Evolutionary conservation across 2,888 invertebrate species (phyloP).

Genomic region (Ochropleura leucogaster): DNA sequence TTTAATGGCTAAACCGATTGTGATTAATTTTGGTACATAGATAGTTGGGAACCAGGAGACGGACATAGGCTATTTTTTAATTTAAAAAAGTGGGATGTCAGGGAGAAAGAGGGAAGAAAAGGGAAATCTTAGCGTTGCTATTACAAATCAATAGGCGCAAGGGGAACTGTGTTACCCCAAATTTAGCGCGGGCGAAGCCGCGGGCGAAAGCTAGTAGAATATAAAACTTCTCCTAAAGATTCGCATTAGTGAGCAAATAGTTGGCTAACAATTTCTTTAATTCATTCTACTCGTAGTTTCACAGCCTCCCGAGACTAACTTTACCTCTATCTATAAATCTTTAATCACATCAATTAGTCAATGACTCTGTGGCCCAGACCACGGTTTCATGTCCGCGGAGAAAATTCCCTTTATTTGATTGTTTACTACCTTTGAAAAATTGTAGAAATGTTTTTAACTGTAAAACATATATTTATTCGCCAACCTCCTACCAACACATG

Average conservation of each 20-base stretch:
- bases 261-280: slow-evolving; percentile 29
- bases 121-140: too few species aligned
- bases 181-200: too few species aligned
- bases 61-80: too few species aligned
- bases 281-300: slow-evolving; percentile 14
- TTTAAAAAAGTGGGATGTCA: too few species aligned
- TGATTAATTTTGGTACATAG: too few species aligned
- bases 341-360: slow-evolving; percentile 55
- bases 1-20: too few species aligned
- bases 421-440: slow-evolving; percentile 1
- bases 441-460: background rate
- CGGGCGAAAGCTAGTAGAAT: too few species aligned
- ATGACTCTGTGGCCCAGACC: background rate
- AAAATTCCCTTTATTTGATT: slow-evolving; percentile 21
- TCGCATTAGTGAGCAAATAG: background rate
- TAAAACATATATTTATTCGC: background rate
- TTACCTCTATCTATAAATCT: slow-evolving; percentile 38
- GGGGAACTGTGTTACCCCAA: too few species aligned
- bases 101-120: too few species aligned
- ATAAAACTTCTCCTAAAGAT: background rate
- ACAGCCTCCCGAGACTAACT: slow-evolving; percentile 35
- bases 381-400: slow-evolving; percentile 14
- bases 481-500: background rate
- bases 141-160: too few species aligned
- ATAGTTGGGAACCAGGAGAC: too few species aligned